Conservation (phyloP, 2,888 invertebrate species). For the Panopea generosa region DNA sequence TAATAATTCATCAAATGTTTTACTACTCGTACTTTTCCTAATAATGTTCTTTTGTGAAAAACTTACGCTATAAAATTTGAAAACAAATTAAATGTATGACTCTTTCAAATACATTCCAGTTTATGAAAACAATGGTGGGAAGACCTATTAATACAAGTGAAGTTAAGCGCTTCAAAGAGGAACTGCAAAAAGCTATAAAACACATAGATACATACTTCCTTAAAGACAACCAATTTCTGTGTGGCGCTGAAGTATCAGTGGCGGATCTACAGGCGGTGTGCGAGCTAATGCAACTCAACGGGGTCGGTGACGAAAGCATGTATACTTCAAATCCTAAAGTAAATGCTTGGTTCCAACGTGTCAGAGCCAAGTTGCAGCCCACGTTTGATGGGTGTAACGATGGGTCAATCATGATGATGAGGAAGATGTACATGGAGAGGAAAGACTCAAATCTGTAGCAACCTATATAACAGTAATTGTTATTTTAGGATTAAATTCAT, state of each 20-base stretch:
- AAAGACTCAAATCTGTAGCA: too few species aligned
- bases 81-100: too few species aligned
- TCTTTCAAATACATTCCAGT: too few species aligned
- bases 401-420: not conserved
- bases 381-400: not conserved
- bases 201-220: slow-evolving; percentile 76
- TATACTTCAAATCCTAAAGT: slow-evolving; percentile 69
- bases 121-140: too few species aligned
- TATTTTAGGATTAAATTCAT: too few species aligned
- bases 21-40: too few species aligned
- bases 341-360: slow-evolving; percentile 75
- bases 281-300: slow-evolving; percentile 79
- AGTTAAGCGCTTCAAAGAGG: too few species aligned
- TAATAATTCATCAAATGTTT: too few species aligned
- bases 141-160: too few species aligned
- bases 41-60: too few species aligned
- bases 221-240: slow-evolving; percentile 67
- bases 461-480: too few species aligned
- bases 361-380: slow-evolving; percentile 55
- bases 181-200: slow-evolving; percentile 9
- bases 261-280: slow-evolving; percentile 80
- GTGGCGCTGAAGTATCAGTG: slow-evolving; percentile 75
- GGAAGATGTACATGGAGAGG: not conserved
- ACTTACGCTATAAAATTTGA: too few species aligned
- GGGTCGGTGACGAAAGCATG: slow-evolving; percentile 68